Conservation (phyloP, 2,797 vertebrate species). For the Jordanella pulchra region DNA sequence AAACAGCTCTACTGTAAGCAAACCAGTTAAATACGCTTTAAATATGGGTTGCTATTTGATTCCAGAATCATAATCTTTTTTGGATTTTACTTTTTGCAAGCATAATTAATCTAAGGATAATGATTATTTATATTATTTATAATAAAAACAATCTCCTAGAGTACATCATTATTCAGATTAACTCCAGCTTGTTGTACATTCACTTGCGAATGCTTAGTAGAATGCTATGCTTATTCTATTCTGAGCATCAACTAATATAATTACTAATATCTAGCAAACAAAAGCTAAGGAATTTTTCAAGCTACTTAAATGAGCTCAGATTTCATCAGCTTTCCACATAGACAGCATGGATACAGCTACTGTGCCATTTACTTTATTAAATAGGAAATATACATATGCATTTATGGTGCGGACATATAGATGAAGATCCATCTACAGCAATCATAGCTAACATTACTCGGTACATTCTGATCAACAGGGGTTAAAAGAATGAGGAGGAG, state of each 20-base stretch:
- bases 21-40: background rate
- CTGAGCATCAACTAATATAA: background rate
- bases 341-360: slow-evolving; percentile 21
- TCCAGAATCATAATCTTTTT: background rate
- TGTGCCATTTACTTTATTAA: slow-evolving; percentile 3
- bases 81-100: background rate
- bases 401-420: slow-evolving; percentile 30
- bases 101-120: background rate
- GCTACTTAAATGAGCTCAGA: background rate
- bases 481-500: slow-evolving; percentile 45
- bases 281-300: background rate
- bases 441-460: slow-evolving; percentile 52
- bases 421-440: slow-evolving; percentile 46
- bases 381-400: slow-evolving; percentile 14
- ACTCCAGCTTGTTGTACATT: background rate
- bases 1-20: slow-evolving; percentile 7
- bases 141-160: background rate
- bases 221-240: background rate
- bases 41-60: background rate
- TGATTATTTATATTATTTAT: too few relatives aligned
- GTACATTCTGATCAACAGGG: slow-evolving; percentile 27
- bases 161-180: background rate
- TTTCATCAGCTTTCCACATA: background rate
- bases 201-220: too few relatives aligned
- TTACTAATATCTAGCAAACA: slow-evolving; percentile 18